Base-by-base conservation (phyloP, 1,140 invertebrate species). In the Colletes gigas region DNA sequence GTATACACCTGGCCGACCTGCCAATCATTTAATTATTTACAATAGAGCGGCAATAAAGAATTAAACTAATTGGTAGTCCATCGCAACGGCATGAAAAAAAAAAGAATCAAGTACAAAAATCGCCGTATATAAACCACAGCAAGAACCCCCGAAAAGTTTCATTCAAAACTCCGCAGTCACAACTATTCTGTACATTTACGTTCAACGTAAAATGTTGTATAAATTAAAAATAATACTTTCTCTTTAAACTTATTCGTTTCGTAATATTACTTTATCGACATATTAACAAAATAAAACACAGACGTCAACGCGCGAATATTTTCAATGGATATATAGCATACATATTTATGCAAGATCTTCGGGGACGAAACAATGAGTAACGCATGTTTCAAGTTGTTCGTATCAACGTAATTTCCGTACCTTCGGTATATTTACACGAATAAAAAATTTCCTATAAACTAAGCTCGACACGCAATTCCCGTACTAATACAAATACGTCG, bases 211-310 rank as follows among this genome's bases (percentile, higher is more conserved):
- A 73, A 44, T 74, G 59, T 84, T 71, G 44, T 47, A 87, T 89
- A 92, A 88, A 86, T 88, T 91, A 87, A 89, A 90, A 90, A 88
- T 92, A 92, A 93, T 93, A 93, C 92, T 93, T 92, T 85, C 70
- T 75, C 78, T 73, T 86, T 83, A 76, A 83, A 80, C 83, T 88
- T 84, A 84, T 86, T 76, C 76, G 87, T 62, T 68, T 84, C 82
- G 67, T 76, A 60, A 73, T 62, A 73, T 84, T 88, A 81, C 55
- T 84, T 86, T 81, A 78, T 84, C 54, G 55, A 83, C 75, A 76
- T 84, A 87, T 82, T 69, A 85, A 87, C 77, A 81, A 70, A 85
- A 83, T 83, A 82, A 86, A 82, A 78, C 82, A 87, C 74, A 83
- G 75, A 83, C 66, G 79, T 83, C 57, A 80, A 50, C 74, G 88